These are phyloP conservation scores for Tiliacea aurago DNA, from an alignment of 2,888 invertebrate species.

Conservation along the genomic window DNA sequence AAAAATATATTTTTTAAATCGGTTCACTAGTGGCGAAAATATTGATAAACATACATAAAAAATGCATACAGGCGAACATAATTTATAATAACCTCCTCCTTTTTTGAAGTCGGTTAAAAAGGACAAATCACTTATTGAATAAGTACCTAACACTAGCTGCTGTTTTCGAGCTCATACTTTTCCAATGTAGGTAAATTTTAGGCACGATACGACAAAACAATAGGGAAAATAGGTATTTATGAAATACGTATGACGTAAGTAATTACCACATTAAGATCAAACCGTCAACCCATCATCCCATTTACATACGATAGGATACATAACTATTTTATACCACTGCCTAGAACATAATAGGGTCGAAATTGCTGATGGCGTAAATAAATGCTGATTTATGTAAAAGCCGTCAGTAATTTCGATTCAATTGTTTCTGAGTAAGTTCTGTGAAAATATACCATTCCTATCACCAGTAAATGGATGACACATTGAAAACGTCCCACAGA, in stretches of 20 bases:
- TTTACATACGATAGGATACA: conserved; percentile 2
- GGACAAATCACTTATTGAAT: neutral
- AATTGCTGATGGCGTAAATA: neutral
- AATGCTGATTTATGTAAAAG: neutral
- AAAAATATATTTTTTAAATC: no score
- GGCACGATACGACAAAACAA: neutral
- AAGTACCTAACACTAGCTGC: neutral
- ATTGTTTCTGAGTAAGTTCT: neutral
- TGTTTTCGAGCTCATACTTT: neutral
- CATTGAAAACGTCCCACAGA: conserved; percentile 4
- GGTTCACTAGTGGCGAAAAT: no score
- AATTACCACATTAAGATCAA: neutral
- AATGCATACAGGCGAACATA: no score
- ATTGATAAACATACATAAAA: no score
- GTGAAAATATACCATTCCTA: conserved; percentile 2
- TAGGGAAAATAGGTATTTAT: neutral
- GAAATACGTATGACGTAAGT: neutral
- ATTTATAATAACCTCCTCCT: no score
- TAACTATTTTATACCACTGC: conserved; percentile 5
- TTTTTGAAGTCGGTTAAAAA: no score
- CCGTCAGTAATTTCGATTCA: conserved; percentile 4
- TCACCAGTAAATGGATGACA: neutral
- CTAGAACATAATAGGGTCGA: neutral
- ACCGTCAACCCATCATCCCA: neutral
- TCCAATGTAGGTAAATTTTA: neutral